Evolutionary conservation across 2,888 invertebrate species (phyloP).

Genomic region (Invenusta paracnida): DNA sequence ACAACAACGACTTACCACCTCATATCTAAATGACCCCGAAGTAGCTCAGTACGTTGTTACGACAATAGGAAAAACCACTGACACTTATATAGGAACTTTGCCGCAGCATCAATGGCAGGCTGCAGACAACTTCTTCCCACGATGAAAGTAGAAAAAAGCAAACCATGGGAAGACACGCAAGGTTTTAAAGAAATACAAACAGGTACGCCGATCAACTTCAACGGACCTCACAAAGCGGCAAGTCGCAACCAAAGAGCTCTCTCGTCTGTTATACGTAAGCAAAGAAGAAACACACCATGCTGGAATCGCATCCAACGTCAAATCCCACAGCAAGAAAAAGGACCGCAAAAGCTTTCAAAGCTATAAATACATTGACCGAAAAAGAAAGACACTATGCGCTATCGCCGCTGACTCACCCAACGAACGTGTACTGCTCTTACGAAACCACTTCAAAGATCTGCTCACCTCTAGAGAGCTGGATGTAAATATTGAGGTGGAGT

Average conservation of each 20-base stretch:
- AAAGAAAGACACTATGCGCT: too few species aligned
- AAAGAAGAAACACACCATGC: too few species aligned
- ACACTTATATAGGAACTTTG: neutral
- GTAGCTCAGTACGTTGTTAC: neutral
- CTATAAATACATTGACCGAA: too few species aligned
- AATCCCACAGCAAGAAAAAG: too few species aligned
- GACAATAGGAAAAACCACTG: neutral
- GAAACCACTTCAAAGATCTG: too few species aligned
- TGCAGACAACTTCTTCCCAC: neutral
- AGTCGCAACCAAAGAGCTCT: neutral
- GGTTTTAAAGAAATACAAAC: neutral
- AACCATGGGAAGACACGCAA: neutral
- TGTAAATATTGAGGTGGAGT: too few species aligned
- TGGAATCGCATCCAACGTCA: too few species aligned
- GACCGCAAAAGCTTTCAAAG: too few species aligned
- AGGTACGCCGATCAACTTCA: neutral
- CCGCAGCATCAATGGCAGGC: neutral
- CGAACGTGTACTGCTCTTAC: too few species aligned
- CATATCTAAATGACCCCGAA: neutral
- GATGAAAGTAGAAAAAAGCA: neutral
- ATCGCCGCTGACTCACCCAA: too few species aligned
- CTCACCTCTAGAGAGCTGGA: too few species aligned
- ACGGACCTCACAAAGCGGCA: neutral
- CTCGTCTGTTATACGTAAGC: neutral
- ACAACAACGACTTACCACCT: neutral